A percentile compares a stretch with the other conserved stretches of the same genome.
Conservation (phyloP, 2,797 vertebrate genomes). For the Lacerta bilineata region DNA sequence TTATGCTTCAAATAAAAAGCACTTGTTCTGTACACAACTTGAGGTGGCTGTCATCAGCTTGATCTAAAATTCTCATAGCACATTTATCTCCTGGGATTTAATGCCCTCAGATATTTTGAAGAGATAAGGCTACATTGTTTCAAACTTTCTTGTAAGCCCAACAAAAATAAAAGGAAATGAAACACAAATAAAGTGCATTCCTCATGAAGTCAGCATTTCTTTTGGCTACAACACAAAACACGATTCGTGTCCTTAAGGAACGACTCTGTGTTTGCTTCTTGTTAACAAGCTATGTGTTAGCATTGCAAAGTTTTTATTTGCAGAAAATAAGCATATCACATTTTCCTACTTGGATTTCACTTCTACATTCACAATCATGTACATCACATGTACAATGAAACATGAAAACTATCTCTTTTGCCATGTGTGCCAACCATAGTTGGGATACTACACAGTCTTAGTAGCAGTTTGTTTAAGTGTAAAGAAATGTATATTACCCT, state of each 20-base stretch:
- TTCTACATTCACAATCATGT: not conserved
- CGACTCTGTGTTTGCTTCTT: accelerated
- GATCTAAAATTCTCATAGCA: slow-evolving; percentile 68
- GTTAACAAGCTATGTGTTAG: not conserved
- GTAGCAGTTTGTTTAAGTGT: slow-evolving; percentile 5
- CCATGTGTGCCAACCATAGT: not conserved
- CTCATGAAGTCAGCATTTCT: not conserved
- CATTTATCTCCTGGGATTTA: slow-evolving; percentile 29
- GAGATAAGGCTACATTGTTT: not conserved
- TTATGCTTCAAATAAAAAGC: slow-evolving; percentile 50
- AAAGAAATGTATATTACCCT: not conserved
- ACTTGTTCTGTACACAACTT: slow-evolving; percentile 65
- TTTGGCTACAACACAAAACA: not conserved
- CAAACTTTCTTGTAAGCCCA: not conserved
- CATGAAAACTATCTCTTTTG: not conserved
- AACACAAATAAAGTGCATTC: not conserved
- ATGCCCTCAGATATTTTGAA: not conserved
- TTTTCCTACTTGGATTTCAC: not conserved
- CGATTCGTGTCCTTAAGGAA: not conserved
- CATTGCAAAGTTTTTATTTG: not conserved
- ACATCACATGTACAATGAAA: not conserved
- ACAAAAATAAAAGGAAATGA: not conserved
- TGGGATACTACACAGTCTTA: not conserved
- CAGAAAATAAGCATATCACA: not conserved
- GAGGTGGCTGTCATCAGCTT: slow-evolving; percentile 63